Evolutionary conservation across 2,113 vertebrate genomes (phyloP).

Genomic region (Hyla sarda): DNA sequence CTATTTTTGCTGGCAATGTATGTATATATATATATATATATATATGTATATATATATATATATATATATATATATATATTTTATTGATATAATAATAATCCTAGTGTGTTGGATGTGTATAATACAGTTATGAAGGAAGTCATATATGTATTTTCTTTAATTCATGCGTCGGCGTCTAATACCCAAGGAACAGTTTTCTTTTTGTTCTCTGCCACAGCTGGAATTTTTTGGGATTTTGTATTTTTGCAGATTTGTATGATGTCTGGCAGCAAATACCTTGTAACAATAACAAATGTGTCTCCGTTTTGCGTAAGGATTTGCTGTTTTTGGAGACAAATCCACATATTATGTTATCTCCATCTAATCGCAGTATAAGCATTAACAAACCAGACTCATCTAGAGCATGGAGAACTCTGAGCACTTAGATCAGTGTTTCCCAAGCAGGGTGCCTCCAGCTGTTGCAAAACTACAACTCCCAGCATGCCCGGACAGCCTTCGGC

Average conservation of each 20-base stretch:
- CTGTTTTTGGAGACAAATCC: neutral
- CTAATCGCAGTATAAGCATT: neutral
- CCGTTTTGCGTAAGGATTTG: neutral
- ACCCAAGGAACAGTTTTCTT: neutral
- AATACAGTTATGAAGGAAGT: neutral
- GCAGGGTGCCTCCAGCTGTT: too few species aligned
- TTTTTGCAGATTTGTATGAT: neutral
- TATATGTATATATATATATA: slow-evolving; percentile 44
- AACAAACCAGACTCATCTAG: neutral
- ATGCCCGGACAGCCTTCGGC: too few species aligned
- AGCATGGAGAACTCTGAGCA: too few species aligned
- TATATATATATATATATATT: slow-evolving; percentile 41
- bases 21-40: too few species aligned
- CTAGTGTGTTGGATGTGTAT: too few species aligned
- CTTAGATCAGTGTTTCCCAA: too few species aligned
- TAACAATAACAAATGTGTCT: neutral
- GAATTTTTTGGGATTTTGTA: neutral
- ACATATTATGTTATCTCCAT: neutral
- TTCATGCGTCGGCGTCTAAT: neutral
- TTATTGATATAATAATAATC: neutral
- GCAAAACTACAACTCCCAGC: too few species aligned
- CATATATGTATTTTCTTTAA: neutral
- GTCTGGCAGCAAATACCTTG: neutral
- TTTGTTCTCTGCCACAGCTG: neutral
- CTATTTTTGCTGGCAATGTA: neutral